Base-by-base conservation (phyloP, 2,113 vertebrate species). In the Cyprinodon tularosa region DNA sequence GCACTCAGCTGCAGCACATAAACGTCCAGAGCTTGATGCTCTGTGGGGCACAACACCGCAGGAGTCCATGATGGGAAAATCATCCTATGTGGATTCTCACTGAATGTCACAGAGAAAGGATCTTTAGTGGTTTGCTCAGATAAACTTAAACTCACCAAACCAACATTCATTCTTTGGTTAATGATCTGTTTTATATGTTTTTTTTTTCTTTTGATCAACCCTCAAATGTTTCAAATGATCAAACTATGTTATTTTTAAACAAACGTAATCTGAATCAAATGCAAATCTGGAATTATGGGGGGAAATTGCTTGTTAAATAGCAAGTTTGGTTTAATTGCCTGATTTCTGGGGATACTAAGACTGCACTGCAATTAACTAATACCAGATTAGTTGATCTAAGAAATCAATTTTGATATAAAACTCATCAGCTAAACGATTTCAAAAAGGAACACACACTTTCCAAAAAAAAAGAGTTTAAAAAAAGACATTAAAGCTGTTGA, bases 31-130 rank as follows among this genome's bases (percentile, higher is more conserved):
- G 57, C 38, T 75, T 42, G 20, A 66, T 64, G 74, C 81, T 89
- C 76, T 81, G 82, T 83, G 80, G 74, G 84, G 59, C 20, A 9
- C 82, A 82, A 73, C 84, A 64, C 90, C 81, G 70, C 86, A 87
- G 88, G 84, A 87, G 86, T 87, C 80, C 88, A 76, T 83, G 81
- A 91, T 91, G 88, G 81, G 80, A 87, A 91, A 86, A 85, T 87
- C 77, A 79, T 76, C 71, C 50, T 40, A 39, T 66, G 73, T 75
- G 78, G 78, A 84, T 83, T 88, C 82, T 85, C 82, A 86, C 62
- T 86, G 76, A 66, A 72, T 45, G 71, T 74, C 73, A 44, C 40
- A 66, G 44, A 69, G 72, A 73, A 73, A 10, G 36, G 78, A 45
- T 68, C 47, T 79, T 62, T 69, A 62, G 71, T 71, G 62, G 68